A percentile compares a stretch with the other conserved stretches of the same genome.
Conservation (phyloP, 1,140 invertebrate species). For the Dendrolimus punctatus region DNA sequence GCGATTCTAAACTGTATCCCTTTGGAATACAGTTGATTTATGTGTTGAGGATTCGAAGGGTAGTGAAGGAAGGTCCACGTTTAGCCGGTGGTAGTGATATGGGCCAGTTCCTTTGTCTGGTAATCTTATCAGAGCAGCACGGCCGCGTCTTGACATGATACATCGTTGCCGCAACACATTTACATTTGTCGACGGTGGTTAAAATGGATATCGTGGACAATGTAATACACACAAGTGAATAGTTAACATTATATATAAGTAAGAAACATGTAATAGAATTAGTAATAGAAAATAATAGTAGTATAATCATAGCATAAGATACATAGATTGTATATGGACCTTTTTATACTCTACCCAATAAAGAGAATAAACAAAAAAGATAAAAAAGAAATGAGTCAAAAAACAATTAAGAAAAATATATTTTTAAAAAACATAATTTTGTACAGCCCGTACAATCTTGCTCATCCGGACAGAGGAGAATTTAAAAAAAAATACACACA, state of each 20-base stretch:
- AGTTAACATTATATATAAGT: background rate
- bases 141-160: conserved; percentile 60
- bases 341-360: too few relatives aligned
- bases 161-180: conserved; percentile 50
- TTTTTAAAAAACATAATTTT: too few relatives aligned
- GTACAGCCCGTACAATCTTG: too few relatives aligned
- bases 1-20: conserved; percentile 38
- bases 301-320: too few relatives aligned
- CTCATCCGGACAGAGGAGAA: too few relatives aligned
- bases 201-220: background rate
- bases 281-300: too few relatives aligned
- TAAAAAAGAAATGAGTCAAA: too few relatives aligned
- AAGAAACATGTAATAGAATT: too few relatives aligned
- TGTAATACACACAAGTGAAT: conserved; percentile 3
- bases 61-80: conserved; percentile 62
- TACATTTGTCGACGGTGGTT: conserved; percentile 21
- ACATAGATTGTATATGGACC: too few relatives aligned
- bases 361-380: too few relatives aligned
- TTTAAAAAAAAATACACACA: too few relatives aligned
- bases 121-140: conserved; percentile 64
- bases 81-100: conserved; percentile 66
- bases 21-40: conserved; percentile 2
- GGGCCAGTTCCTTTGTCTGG: conserved; percentile 68
- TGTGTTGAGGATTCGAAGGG: conserved; percentile 11
- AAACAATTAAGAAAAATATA: too few relatives aligned